Evolutionary conservation across 2,888 invertebrate species (phyloP).

Genomic region (Phorcus lineatus): DNA sequence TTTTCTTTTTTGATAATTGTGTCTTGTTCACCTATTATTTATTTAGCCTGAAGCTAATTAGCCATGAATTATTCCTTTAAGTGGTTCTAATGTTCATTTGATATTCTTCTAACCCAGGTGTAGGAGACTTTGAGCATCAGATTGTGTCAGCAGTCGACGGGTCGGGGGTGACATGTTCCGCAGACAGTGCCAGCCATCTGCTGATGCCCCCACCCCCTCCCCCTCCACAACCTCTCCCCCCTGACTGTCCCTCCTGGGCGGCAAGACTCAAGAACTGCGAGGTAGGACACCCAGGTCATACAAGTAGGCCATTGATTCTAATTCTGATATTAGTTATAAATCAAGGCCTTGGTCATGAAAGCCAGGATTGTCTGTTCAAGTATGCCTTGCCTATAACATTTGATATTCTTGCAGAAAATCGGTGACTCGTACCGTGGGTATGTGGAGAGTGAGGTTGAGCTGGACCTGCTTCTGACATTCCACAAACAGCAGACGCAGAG

Average conservation of each 20-base stretch:
- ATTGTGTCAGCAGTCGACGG: constrained; percentile 32
- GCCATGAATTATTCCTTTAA: too few relatives aligned
- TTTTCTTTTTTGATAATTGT: too few relatives aligned
- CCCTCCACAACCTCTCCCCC: constrained; percentile 51
- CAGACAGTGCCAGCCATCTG: constrained; percentile 46
- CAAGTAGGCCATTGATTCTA: too few relatives aligned
- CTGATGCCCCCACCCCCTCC: constrained; percentile 60
- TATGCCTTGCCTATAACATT: constrained; percentile 34
- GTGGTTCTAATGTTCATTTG: too few relatives aligned
- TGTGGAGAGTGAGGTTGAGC: constrained; percentile 72
- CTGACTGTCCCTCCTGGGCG: constrained; percentile 72
- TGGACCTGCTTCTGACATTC: constrained; percentile 73
- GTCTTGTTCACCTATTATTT: too few relatives aligned
- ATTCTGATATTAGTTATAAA: too few relatives aligned
- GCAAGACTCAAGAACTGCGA: constrained; percentile 71
- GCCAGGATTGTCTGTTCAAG: too few relatives aligned
- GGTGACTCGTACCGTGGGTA: constrained; percentile 75
- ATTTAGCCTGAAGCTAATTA: too few relatives aligned
- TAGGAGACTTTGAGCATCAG: constrained; percentile 33
- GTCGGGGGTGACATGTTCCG: constrained; percentile 28
- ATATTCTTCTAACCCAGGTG: background rate
- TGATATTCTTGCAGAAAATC: constrained; percentile 65
- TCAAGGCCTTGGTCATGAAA: too few relatives aligned
- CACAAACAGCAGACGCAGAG: constrained; percentile 75
- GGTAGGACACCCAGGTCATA: constrained; percentile 46